These are phyloP conservation scores for Tauraco erythrolophus DNA, from an alignment of 2,113 vertebrate species.

Conservation along the genomic window DNA sequence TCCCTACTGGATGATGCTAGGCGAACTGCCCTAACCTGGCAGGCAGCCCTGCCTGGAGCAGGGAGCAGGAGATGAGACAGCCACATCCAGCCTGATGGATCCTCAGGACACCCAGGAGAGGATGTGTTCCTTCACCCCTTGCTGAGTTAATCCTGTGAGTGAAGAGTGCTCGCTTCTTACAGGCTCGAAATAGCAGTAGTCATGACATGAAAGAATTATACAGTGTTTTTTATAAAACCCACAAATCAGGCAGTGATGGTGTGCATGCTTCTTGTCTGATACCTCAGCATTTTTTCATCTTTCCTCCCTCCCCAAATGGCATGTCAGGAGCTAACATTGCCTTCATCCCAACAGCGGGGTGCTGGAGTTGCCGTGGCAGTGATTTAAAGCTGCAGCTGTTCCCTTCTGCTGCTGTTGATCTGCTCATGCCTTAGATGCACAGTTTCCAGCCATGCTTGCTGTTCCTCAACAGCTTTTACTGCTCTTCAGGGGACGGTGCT, in stretches of 20 bases:
- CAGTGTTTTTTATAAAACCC: rapidly evolving
- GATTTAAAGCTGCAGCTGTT: neutral
- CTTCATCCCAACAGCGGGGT: neutral
- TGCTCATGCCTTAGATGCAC: neutral
- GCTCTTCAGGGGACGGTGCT: neutral
- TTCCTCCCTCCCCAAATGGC: neutral
- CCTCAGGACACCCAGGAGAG: neutral
- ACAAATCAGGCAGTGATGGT: neutral
- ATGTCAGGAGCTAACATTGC: neutral
- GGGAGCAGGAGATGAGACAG: neutral
- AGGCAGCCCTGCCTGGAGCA: neutral
- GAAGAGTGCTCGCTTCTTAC: neutral
- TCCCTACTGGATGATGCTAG: neutral
- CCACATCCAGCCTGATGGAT: neutral
- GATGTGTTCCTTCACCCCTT: neutral
- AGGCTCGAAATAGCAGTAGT: neutral
- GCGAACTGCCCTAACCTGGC: neutral
- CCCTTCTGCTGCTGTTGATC: neutral
- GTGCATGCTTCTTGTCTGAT: neutral
- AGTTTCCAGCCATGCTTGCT: neutral
- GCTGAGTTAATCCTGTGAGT: neutral
- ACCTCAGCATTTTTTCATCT: neutral
- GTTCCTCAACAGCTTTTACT: neutral
- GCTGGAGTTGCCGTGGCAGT: neutral
- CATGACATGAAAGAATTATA: neutral